Percentiles rank a stretch among this genome's conserved stretches.
Conservation (phyloP, 2,113 vertebrate genomes). For the Trichechus manatus region DNA sequence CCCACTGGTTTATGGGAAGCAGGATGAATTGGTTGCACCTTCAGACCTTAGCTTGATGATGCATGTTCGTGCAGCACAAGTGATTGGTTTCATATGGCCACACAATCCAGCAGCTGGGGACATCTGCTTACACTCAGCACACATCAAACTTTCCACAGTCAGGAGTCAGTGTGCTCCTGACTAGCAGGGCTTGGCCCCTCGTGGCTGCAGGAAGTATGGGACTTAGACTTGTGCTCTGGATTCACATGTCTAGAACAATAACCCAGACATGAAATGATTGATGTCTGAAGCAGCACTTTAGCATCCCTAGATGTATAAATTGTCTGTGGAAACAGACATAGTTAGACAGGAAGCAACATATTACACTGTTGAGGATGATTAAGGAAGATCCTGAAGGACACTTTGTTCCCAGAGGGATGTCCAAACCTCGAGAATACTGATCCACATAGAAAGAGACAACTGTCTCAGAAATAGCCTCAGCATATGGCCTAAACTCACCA, state of each 20-base stretch:
- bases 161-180: conserved; percentile 30
- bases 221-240: neutral
- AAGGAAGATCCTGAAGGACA: conserved; percentile 12
- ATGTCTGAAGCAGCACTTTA: conserved; percentile 18
- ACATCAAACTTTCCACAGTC: neutral
- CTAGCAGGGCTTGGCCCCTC: neutral
- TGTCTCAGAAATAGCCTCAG: neutral
- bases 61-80: neutral
- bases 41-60: conserved; percentile 6
- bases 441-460: neutral
- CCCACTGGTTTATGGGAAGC: conserved; percentile 38
- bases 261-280: neutral
- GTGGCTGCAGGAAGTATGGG: neutral
- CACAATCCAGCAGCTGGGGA: conserved; percentile 23
- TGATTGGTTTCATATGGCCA: neutral
- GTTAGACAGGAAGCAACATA: neutral
- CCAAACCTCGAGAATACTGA: neutral
- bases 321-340: conserved; percentile 29
- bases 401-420: neutral
- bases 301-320: conserved; percentile 1
- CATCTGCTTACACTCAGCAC: conserved; percentile 70
- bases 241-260: conserved; percentile 51
- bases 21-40: conserved; percentile 12
- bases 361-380: conserved; percentile 1
- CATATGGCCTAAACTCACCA: neutral